Base-by-base conservation (phyloP, 2,797 vertebrate genomes). In the Typhlichthys subterraneus region DNA sequence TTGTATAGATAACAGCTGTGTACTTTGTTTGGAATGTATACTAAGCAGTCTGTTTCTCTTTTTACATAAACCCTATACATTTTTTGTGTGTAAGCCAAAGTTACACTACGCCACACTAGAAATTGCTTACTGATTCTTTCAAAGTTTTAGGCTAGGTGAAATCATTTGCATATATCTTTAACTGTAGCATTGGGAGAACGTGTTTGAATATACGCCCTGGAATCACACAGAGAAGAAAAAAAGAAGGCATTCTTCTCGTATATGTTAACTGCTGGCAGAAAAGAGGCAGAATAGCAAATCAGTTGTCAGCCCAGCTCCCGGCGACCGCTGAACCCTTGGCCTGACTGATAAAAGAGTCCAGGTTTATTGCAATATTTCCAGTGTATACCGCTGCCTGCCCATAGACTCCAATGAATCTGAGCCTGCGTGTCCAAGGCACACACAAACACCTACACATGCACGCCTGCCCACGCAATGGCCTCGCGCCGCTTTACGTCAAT, bases 311-410 rank as follows among this genome's bases (percentile, higher is more conserved):
- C 45, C 55, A n/a, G 70, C 71, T 74, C 61, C 54, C 46, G 61
- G 65, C 61, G 61, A 61, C 56, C 29, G 10, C 57, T 76, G 67
- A 76, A 87, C 81, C 74, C 72, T 88, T 87, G 82, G 80, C 86
- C 88, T 67, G 64, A 69, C 83, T 85, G 85, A 88, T 85, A 84
- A 88, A 75, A 59, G 31, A 64, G 75, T 75, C 67, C 10, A 70
- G 57, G 53, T 79, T 80, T 84, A 79, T 77, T 73, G 72, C 75
- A 31, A 62, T 46, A 29, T 73, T 69, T 61, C 59, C 75, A 81
- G 77, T 82, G 78, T 76, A 57, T 61, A 53, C 38, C 45, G 23
- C 61, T 61, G 74, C 62, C 65, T 63, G 57, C 60, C 9, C 38
- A 42, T 42, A 42, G 38, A 42, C 38, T 42, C 67, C 57, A 65